phyloP scores from a whole-genome alignment of 2,797 vertebrate species.

The Coilia nasus region DNA sequence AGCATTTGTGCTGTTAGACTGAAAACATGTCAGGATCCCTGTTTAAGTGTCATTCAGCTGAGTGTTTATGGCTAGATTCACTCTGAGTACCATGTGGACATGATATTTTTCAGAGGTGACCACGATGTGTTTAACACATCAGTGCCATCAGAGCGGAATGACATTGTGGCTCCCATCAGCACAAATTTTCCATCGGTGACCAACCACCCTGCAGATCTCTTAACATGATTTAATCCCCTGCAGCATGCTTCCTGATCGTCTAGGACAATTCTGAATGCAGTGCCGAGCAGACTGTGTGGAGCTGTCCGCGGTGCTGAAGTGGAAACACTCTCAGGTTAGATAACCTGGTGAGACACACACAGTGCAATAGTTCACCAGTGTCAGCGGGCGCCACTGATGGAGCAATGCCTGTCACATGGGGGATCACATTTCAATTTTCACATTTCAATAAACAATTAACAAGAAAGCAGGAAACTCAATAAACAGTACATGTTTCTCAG shows the following conservation, averaged over 20 bases:
- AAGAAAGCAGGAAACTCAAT: background rate
- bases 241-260: slow-evolving; percentile 21
- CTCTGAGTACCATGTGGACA: background rate
- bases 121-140: background rate
- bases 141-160: background rate
- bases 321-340: slow-evolving; percentile 18
- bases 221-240: slow-evolving; percentile 13
- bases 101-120: background rate
- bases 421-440: background rate
- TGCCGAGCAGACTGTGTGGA: slow-evolving; percentile 5
- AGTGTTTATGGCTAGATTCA: background rate
- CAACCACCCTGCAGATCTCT: slow-evolving; percentile 16
- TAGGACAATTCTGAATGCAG: slow-evolving; percentile 28
- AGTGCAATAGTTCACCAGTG: background rate
- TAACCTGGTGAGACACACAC: slow-evolving; percentile 29
- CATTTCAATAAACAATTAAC: background rate
- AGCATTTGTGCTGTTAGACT: background rate
- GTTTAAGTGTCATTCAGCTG: too few species aligned
- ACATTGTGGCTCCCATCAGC: background rate
- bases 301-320: slow-evolving; percentile 69
- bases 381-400: background rate
- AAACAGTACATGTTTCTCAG: background rate
- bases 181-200: background rate
- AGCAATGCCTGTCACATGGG: background rate
- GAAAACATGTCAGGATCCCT: background rate